A percentile compares a stretch with the other conserved stretches of the same genome.
These are phyloP conservation scores for Cisticola juncidis DNA, from an alignment of 2,113 vertebrate genomes.

Conservation along the genomic window DNA sequence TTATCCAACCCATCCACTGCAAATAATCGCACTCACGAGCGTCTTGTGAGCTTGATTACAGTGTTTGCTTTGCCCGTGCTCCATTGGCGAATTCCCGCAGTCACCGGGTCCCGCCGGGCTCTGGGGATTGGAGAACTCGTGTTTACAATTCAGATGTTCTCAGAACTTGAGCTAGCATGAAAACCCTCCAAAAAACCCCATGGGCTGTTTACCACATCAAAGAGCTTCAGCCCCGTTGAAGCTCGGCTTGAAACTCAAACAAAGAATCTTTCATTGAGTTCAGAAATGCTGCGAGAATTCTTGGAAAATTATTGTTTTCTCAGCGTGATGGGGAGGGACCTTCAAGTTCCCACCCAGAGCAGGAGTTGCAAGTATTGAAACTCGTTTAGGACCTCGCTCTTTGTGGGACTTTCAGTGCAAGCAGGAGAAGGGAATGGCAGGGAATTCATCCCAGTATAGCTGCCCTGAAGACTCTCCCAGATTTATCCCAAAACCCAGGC, in stretches of 20 bases:
- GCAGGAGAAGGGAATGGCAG: background rate
- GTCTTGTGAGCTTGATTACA: constrained; percentile 20
- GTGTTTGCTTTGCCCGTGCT: constrained; percentile 57
- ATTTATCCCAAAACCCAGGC: background rate
- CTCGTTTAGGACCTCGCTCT: background rate
- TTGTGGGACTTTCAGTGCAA: background rate
- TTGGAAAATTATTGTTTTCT: background rate
- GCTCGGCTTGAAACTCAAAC: constrained; percentile 48
- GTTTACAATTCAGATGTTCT: constrained; percentile 61
- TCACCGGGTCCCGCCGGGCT: constrained; percentile 12
- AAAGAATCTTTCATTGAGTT: constrained; percentile 47
- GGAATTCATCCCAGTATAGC: background rate
- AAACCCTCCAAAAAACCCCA: constrained; percentile 37
- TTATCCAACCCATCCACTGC: constrained; percentile 63
- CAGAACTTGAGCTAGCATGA: constrained; percentile 56
- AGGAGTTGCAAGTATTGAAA: background rate
- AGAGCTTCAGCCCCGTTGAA: constrained; percentile 24
- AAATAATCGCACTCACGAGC: constrained; percentile 47
- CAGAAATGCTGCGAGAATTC: constrained; percentile 28
- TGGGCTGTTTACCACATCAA: constrained; percentile 64
- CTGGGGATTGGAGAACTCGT: background rate
- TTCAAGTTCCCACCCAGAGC: background rate
- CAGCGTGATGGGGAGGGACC: background rate
- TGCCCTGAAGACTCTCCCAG: background rate
- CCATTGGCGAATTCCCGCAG: constrained; percentile 45